phyloP scores from a whole-genome alignment of 2,797 vertebrate species.

The Philypnodon macrostomus region DNA sequence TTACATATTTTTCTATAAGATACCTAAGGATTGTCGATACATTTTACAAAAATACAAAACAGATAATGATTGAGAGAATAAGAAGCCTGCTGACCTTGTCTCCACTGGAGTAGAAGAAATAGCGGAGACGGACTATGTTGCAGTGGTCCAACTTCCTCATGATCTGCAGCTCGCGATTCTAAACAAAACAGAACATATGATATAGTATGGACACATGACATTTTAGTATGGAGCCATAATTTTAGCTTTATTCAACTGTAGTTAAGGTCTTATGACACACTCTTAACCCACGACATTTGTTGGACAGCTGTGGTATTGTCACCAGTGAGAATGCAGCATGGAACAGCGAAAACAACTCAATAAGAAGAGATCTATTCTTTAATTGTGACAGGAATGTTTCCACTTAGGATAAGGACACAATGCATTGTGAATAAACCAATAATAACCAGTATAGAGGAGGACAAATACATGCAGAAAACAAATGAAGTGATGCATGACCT shows the following conservation, averaged over 20 bases:
- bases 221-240: background rate
- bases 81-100: slow-evolving; percentile 84
- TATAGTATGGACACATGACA: no score
- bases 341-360: slow-evolving; percentile 6
- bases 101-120: slow-evolving; percentile 98
- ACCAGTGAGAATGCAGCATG: slow-evolving; percentile 14
- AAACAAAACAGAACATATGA: slow-evolving; percentile 7
- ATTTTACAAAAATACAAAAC: no score
- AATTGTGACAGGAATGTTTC: background rate
- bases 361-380: slow-evolving; percentile 5
- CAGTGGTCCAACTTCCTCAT: slow-evolving; percentile 98
- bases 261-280: slow-evolving; percentile 7
- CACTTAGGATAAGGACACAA: slow-evolving; percentile 9
- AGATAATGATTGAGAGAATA: slow-evolving; percentile 1
- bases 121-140: slow-evolving; percentile 97
- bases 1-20: no score
- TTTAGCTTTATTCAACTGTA: background rate
- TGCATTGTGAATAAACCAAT: slow-evolving; percentile 1
- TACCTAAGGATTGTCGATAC: no score
- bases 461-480: no score
- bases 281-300: slow-evolving; percentile 9
- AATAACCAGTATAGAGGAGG: slow-evolving; percentile 1
- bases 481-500: background rate
- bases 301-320: slow-evolving; percentile 13
- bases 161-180: slow-evolving; percentile 97